phyloP scores from a whole-genome alignment of 2,113 vertebrate species.

The Oreochromis aureus region DNA sequence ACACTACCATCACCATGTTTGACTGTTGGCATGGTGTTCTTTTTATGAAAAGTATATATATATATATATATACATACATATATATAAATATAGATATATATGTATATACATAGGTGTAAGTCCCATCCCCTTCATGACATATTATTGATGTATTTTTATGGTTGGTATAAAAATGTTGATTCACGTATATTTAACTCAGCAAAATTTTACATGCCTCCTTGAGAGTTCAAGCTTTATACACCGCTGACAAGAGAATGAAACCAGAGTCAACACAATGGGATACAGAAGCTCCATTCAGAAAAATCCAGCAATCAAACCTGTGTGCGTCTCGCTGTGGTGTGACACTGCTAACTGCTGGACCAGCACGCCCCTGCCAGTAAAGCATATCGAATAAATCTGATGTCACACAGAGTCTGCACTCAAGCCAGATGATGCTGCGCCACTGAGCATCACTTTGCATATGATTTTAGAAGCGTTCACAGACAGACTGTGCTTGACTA shows the following conservation, averaged over 20 bases:
- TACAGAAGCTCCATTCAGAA: background rate
- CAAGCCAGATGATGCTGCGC: background rate
- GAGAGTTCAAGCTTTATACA: background rate
- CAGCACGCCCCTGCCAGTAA: background rate
- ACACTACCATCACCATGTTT: background rate
- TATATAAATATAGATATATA: too few relatives aligned
- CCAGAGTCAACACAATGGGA: background rate
- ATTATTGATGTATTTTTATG: background rate
- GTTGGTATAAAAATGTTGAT: background rate
- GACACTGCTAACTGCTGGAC: background rate
- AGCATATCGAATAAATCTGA: constrained; percentile 7
- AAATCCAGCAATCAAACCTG: background rate
- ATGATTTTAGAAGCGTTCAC: background rate
- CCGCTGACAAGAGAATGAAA: background rate
- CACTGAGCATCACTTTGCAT: background rate
- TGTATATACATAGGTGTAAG: too few relatives aligned
- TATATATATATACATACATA: background rate
- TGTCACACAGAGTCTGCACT: background rate
- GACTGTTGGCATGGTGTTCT: background rate
- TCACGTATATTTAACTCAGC: background rate
- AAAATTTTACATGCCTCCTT: background rate
- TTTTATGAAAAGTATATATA: background rate
- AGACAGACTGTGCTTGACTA: background rate
- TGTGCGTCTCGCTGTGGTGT: background rate
- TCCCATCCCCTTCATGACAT: too few relatives aligned